Percentiles rank a stretch among this genome's conserved stretches.
These are phyloP conservation scores for Cephalopholis sonnerati DNA, from an alignment of 2,113 vertebrate genomes.

Conservation along the genomic window DNA sequence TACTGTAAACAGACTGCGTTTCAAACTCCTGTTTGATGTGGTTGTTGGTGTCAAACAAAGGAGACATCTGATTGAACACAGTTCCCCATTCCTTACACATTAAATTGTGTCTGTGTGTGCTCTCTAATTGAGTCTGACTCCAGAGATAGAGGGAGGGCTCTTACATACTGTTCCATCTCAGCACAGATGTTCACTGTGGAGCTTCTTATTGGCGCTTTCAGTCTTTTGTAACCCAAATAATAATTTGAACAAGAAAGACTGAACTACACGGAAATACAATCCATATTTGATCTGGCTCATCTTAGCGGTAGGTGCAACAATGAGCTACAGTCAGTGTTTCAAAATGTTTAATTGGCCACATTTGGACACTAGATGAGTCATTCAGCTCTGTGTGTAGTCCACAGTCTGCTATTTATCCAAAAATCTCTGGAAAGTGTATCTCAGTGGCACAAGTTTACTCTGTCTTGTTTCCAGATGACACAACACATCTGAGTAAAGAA, in stretches of 20 bases:
- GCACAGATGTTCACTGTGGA: slow-evolving; percentile 44
- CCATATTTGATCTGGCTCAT: slow-evolving; percentile 16
- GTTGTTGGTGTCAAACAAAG: slow-evolving; percentile 52
- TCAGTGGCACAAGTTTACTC: slow-evolving; percentile 32
- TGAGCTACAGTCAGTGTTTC: background rate
- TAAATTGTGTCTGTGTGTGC: slow-evolving; percentile 38
- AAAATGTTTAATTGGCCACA: slow-evolving; percentile 1
- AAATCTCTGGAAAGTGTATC: slow-evolving; percentile 33
- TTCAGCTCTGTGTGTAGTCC: slow-evolving; percentile 1
- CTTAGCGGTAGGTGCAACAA: background rate
- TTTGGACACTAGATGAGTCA: background rate
- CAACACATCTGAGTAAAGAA: background rate
- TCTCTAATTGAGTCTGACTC: slow-evolving; percentile 59
- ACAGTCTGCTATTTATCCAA: slow-evolving; percentile 29
- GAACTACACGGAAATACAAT: background rate
- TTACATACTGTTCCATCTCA: slow-evolving; percentile 9
- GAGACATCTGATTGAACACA: slow-evolving; percentile 45
- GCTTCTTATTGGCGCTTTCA: slow-evolving; percentile 4
- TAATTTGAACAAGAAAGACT: background rate
- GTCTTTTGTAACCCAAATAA: background rate
- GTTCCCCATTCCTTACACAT: slow-evolving; percentile 30
- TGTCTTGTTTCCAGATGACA: slow-evolving; percentile 40
- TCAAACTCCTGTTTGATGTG: slow-evolving; percentile 61
- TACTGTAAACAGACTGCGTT: slow-evolving; percentile 48
- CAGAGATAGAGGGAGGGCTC: slow-evolving; percentile 20